phyloP scores from a whole-genome alignment of 2,888 invertebrate genomes.

The Scaptomyza cyrtandrae region DNA sequence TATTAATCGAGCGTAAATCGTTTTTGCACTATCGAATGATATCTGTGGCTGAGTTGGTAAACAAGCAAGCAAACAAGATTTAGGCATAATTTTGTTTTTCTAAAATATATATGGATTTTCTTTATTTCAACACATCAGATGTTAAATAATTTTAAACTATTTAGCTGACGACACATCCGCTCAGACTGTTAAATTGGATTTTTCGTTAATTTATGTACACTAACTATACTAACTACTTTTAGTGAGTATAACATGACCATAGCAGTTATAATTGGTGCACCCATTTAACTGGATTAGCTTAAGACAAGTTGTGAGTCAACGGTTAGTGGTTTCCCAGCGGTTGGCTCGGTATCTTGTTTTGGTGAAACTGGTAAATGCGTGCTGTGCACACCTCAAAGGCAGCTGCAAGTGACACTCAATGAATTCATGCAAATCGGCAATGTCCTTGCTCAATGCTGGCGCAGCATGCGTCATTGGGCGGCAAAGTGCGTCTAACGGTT shows the following conservation, averaged over 20 bases:
- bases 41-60: background rate
- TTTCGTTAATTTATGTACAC: background rate
- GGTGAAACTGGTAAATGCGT: background rate
- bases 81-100: too few relatives aligned
- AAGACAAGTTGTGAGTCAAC: constrained; percentile 4
- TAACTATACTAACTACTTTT: background rate
- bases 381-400: constrained; percentile 20
- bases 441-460: constrained; percentile 4
- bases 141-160: background rate
- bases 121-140: background rate
- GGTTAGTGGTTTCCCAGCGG: background rate
- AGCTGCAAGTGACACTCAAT: constrained; percentile 28
- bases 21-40: background rate
- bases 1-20: constrained; percentile 3
- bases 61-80: background rate
- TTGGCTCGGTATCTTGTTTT: background rate
- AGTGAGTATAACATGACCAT: background rate
- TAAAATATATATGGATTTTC: background rate
- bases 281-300: constrained; percentile 16
- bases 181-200: too few relatives aligned
- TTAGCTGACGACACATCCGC: background rate
- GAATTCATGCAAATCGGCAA: constrained; percentile 22
- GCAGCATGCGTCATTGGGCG: constrained; percentile 17
- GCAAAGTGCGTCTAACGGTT: constrained; percentile 23
- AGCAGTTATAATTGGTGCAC: constrained; percentile 34